Conservation (phyloP, 2,888 invertebrate genomes). For the Tyria jacobaeae region DNA sequence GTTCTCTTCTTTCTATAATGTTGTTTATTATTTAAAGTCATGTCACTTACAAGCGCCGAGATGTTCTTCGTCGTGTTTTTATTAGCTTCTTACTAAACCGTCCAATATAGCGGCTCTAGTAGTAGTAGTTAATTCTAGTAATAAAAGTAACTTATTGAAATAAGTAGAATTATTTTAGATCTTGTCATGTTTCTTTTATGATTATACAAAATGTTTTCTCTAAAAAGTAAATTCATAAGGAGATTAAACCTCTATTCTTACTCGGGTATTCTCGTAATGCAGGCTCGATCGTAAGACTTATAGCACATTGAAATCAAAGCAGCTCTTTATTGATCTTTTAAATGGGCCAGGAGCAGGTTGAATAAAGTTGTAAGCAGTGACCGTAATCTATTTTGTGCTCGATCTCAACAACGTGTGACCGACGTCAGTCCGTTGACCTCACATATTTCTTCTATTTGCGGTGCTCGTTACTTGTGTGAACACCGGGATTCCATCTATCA, state of each 20-base stretch:
- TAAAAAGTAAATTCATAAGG: slow-evolving; percentile 52
- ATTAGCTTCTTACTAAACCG: background rate
- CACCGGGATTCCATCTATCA: slow-evolving; percentile 75
- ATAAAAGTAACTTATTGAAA: background rate
- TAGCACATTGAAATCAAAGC: slow-evolving; percentile 66
- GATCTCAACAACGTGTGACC: slow-evolving; percentile 70
- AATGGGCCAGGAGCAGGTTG: slow-evolving; percentile 63
- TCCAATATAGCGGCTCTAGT: background rate
- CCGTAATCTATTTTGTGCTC: slow-evolving; percentile 75
- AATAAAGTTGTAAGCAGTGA: slow-evolving; percentile 72
- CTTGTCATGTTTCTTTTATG: background rate
- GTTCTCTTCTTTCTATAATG: background rate
- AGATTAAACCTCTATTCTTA: slow-evolving; percentile 49
- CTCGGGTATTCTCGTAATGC: slow-evolving; percentile 49
- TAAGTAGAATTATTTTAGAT: background rate
- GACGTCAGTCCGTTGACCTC: slow-evolving; percentile 74
- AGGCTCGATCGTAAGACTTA: slow-evolving; percentile 40
- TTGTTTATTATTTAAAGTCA: background rate
- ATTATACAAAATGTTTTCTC: slow-evolving; percentile 44
- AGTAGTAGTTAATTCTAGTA: background rate
- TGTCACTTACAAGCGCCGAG: background rate
- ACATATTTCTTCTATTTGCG: slow-evolving; percentile 71
- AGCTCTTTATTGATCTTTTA: slow-evolving; percentile 66
- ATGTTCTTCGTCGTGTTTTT: background rate
- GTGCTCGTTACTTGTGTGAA: slow-evolving; percentile 74